These are phyloP conservation scores for Drosophila paracracens DNA, from an alignment of 2,888 invertebrate species.

Conservation along the genomic window DNA sequence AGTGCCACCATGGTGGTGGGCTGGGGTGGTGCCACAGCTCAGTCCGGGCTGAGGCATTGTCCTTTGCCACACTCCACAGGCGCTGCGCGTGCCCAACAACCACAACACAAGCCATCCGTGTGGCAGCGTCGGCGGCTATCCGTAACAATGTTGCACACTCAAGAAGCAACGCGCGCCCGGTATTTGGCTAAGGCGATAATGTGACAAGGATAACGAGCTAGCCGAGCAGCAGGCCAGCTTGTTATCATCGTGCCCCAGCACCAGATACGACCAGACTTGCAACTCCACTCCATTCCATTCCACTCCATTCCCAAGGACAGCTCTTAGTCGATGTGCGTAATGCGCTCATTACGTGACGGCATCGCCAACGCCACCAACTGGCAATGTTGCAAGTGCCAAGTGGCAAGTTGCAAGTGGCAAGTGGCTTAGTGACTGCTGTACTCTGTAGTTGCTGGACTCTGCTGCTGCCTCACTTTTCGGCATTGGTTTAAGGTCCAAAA, in stretches of 20 bases:
- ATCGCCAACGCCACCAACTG: constrained; percentile 50
- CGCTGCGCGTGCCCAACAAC: constrained; percentile 74
- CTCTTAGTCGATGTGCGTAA: constrained; percentile 62
- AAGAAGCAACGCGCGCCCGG: constrained; percentile 72
- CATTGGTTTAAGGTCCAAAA: constrained; percentile 40
- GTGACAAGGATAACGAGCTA: constrained; percentile 80
- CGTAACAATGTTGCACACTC: constrained; percentile 77
- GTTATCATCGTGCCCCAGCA: constrained; percentile 62
- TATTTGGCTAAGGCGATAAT: constrained; percentile 77
- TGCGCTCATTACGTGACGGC: constrained; percentile 79
- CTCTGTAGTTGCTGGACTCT: neutral
- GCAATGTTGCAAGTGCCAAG: constrained; percentile 35
- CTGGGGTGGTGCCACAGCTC: constrained; percentile 7
- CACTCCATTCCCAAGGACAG: neutral
- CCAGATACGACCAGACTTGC: constrained; percentile 12
- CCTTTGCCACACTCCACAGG: constrained; percentile 63
- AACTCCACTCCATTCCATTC: neutral
- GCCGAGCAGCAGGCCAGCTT: constrained; percentile 47
- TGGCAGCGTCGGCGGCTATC: constrained; percentile 48
- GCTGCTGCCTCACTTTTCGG: constrained; percentile 42
- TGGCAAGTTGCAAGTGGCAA: constrained; percentile 47
- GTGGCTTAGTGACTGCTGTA: neutral
- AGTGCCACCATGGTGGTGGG: constrained; percentile 22
- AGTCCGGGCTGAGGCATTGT: constrained; percentile 47
- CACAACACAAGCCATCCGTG: constrained; percentile 27